Conservation (phyloP, 2,888 invertebrate species). For the Pyrocoelia pectoralis region DNA sequence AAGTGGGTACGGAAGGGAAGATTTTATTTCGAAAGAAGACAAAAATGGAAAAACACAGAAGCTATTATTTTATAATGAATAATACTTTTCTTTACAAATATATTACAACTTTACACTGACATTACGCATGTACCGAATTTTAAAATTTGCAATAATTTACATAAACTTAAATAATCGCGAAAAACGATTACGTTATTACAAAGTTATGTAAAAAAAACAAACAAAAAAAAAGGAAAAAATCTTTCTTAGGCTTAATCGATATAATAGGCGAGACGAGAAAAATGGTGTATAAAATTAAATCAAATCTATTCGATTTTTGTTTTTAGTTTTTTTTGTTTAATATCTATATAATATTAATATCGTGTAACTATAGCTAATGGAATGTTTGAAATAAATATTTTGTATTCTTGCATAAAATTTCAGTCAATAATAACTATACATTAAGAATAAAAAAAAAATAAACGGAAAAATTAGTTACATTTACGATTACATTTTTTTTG, state of each 20-base stretch:
- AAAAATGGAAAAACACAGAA: constrained; percentile 12
- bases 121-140: constrained; percentile 48
- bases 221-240: too few relatives aligned
- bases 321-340: constrained; percentile 22
- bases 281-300: constrained; percentile 17
- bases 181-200: not conserved
- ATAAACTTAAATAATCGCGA: constrained; percentile 16
- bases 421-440: constrained; percentile 41
- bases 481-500: constrained; percentile 51
- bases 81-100: constrained; percentile 58
- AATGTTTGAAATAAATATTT: constrained; percentile 24
- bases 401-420: constrained; percentile 30
- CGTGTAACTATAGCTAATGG: constrained; percentile 34
- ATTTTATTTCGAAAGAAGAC: not conserved
- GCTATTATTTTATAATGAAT: constrained; percentile 44
- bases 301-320: constrained; percentile 20
- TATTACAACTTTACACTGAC: constrained; percentile 62
- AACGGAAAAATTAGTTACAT: constrained; percentile 35
- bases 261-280: constrained; percentile 32
- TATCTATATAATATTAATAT: constrained; percentile 27
- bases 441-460: constrained; percentile 31
- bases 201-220: constrained; percentile 13
- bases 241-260: constrained; percentile 10
- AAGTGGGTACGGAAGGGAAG: not conserved
- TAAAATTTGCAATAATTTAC: constrained; percentile 21